phyloP scores from a whole-genome alignment of 23 tunicate genomes.

The Styela clava region DNA sequence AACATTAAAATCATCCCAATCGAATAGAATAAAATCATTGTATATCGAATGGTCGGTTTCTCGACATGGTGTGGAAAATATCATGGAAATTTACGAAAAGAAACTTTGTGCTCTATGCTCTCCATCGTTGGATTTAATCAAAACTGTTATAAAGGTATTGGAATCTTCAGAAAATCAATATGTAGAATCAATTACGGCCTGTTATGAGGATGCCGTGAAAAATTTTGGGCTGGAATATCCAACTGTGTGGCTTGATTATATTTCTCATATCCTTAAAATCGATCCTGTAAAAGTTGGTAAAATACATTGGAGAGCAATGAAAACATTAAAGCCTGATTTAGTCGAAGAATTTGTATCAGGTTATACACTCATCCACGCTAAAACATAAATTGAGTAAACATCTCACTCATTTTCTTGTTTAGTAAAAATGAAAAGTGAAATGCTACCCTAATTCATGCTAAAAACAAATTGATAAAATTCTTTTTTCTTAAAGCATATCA shows the following conservation, averaged over 20 bases:
- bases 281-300: slow-evolving; percentile 26
- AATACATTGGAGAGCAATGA: slow-evolving; percentile 79
- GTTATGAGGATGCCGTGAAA: slow-evolving; percentile 48
- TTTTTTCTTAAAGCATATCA: too few species aligned
- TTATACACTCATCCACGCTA: slow-evolving; percentile 37
- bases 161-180: not conserved
- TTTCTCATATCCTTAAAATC: slow-evolving; percentile 13
- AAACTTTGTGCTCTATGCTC: not conserved
- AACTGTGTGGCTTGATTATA: slow-evolving; percentile 59
- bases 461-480: too few species aligned
- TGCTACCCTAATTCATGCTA: too few species aligned
- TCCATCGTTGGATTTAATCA: slow-evolving; percentile 19
- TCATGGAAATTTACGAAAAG: not conserved
- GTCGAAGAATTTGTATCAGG: slow-evolving; percentile 41
- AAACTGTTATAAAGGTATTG: slow-evolving; percentile 23
- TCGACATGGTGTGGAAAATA: not conserved
- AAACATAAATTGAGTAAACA: too few species aligned
- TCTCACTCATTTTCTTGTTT: too few species aligned
- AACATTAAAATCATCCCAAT: not conserved
- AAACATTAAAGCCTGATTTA: slow-evolving; percentile 36
- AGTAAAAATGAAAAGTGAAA: too few species aligned
- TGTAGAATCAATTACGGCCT: slow-evolving; percentile 10
- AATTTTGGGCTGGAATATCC: slow-evolving; percentile 32
- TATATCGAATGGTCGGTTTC: slow-evolving; percentile 1
- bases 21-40: not conserved